phyloP scores from a whole-genome alignment of 2,888 invertebrate genomes.

The Epistrophe eligans region DNA sequence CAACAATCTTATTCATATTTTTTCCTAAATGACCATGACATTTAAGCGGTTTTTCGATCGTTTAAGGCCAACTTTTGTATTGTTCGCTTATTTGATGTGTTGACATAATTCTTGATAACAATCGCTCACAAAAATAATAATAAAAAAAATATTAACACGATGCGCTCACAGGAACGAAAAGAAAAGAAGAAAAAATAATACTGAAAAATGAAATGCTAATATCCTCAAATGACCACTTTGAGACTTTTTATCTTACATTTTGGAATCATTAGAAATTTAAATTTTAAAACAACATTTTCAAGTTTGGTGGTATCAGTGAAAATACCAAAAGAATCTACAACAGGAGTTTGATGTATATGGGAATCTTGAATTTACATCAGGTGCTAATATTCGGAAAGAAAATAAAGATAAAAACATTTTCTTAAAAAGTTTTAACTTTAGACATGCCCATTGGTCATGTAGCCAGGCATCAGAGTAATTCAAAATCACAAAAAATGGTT shows the following conservation, averaged over 20 bases:
- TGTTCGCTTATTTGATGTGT: neutral
- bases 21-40: neutral
- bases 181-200: neutral
- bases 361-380: constrained; percentile 6
- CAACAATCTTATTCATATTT: neutral
- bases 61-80: neutral
- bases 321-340: neutral
- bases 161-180: too few relatives aligned
- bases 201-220: neutral
- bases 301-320: neutral
- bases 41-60: neutral
- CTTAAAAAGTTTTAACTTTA: neutral
- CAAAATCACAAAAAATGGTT: neutral
- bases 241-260: neutral
- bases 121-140: neutral
- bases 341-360: neutral
- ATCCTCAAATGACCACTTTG: neutral
- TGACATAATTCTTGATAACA: neutral
- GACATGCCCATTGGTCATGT: neutral
- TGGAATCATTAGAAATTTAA: neutral
- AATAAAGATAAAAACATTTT: neutral
- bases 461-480: neutral
- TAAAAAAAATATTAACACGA: neutral
- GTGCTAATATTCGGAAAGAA: constrained; percentile 4
- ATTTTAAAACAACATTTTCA: neutral